These are phyloP conservation scores for Frankliniella fusca DNA, from an alignment of 2,888 invertebrate genomes.

Conservation along the genomic window DNA sequence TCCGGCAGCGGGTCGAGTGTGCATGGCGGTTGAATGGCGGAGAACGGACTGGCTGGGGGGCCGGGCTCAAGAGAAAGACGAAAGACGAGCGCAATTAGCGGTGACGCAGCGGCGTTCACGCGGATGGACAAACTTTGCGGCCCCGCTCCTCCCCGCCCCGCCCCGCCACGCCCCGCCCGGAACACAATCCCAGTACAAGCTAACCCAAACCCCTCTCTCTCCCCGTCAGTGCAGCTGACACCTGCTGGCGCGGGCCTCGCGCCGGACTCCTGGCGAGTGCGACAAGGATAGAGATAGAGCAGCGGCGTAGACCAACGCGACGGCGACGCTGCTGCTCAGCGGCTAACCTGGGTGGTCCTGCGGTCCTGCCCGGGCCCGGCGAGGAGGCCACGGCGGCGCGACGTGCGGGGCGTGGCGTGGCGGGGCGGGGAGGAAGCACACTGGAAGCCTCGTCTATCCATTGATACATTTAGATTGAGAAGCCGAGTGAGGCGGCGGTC, in stretches of 20 bases:
- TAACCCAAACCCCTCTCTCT: too few relatives aligned
- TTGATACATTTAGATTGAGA: neutral
- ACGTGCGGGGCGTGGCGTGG: neutral
- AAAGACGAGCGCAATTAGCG: neutral
- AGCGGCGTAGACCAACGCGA: neutral
- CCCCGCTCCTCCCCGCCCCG: too few relatives aligned
- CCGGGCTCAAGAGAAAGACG: neutral
- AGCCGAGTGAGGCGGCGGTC: neutral
- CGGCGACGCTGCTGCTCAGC: neutral
- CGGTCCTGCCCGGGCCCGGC: neutral
- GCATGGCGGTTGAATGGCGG: neutral
- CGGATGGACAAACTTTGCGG: too few relatives aligned
- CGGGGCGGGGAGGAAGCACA: neutral
- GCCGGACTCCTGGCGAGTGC: neutral
- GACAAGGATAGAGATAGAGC: neutral
- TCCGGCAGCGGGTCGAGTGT: neutral
- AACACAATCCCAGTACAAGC: too few relatives aligned
- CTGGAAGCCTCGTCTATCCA: neutral
- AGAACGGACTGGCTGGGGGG: neutral
- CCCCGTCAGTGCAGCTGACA: neutral
- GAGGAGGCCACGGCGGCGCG: neutral
- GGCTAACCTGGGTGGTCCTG: neutral
- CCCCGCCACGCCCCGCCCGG: too few relatives aligned
- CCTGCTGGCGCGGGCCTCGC: neutral
- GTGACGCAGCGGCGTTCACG: neutral